These are phyloP conservation scores for Pogonocherus hispidulus DNA, from an alignment of 2,888 invertebrate genomes.

Conservation along the genomic window DNA sequence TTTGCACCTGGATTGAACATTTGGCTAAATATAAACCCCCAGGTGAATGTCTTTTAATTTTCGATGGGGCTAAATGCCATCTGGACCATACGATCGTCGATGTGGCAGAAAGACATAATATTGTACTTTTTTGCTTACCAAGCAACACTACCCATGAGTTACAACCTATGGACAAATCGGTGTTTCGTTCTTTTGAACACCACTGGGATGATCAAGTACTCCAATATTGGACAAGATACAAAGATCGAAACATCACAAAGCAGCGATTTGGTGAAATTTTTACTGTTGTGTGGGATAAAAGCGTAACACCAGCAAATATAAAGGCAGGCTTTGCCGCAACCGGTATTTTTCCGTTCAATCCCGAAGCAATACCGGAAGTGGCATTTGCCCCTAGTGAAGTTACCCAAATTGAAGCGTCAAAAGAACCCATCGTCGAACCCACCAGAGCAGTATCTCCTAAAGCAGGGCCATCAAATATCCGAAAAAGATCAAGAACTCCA, in stretches of 20 bases:
- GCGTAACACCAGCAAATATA: constrained; percentile 40
- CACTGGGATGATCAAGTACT: constrained; percentile 62
- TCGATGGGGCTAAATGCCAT: constrained; percentile 56
- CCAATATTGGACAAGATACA: constrained; percentile 53
- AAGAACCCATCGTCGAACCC: constrained; percentile 23
- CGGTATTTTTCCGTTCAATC: constrained; percentile 56
- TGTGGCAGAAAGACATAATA: constrained; percentile 52
- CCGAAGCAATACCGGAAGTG: constrained; percentile 39
- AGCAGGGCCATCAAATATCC: constrained; percentile 24
- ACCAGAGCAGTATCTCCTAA: constrained; percentile 25
- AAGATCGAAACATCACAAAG: constrained; percentile 52
- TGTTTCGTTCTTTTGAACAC: constrained; percentile 57
- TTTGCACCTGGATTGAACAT: constrained; percentile 50
- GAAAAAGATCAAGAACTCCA: constrained; percentile 33
- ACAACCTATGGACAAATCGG: constrained; percentile 59
- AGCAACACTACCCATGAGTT: constrained; percentile 57
- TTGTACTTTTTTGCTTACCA: constrained; percentile 59
- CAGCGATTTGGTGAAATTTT: constrained; percentile 54
- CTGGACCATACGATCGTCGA: constrained; percentile 56
- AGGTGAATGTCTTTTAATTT: constrained; percentile 50
- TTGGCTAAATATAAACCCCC: constrained; percentile 48
- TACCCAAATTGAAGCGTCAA: constrained; percentile 27
- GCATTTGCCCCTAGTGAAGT: constrained; percentile 45
- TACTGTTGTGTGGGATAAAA: constrained; percentile 53
- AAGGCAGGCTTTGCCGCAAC: constrained; percentile 53